Conservation (phyloP, 2,888 invertebrate species). For the Xylophagus ater region DNA sequence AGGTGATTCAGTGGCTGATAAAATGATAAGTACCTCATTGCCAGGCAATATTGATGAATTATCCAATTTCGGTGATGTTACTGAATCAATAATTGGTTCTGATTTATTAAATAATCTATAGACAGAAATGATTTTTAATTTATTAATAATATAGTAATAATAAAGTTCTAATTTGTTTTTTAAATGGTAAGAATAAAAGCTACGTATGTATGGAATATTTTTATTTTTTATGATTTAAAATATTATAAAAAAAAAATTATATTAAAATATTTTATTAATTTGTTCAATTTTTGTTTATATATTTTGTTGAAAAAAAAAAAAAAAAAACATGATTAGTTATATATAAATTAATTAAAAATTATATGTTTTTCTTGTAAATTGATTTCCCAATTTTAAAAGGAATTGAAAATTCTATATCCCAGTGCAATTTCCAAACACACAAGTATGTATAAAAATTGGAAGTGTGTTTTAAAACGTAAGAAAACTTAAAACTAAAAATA, state of each 20-base stretch:
- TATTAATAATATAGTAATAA: neutral
- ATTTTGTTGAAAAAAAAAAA: neutral
- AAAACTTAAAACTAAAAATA: too few relatives aligned
- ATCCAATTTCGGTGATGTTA: conserved; percentile 24
- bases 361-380: too few relatives aligned
- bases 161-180: neutral
- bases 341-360: too few relatives aligned
- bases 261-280: too few relatives aligned
- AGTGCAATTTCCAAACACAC: too few relatives aligned
- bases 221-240: neutral
- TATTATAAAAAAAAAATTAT: too few relatives aligned
- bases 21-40: conserved; percentile 10
- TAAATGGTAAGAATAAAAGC: neutral
- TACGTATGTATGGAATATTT: neutral
- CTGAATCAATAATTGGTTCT: conserved; percentile 34
- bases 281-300: neutral
- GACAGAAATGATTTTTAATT: conserved; percentile 13
- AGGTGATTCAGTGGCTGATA: conserved; percentile 2
- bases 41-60: conserved; percentile 18
- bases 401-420: too few relatives aligned
- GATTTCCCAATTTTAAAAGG: too few relatives aligned
- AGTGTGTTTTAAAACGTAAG: too few relatives aligned
- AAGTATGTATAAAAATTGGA: too few relatives aligned
- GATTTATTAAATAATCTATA: conserved; percentile 35
- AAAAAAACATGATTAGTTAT: too few relatives aligned